Evolutionary conservation across 2,888 invertebrate species (phyloP).

Genomic region (Entomobrya proxima): DNA sequence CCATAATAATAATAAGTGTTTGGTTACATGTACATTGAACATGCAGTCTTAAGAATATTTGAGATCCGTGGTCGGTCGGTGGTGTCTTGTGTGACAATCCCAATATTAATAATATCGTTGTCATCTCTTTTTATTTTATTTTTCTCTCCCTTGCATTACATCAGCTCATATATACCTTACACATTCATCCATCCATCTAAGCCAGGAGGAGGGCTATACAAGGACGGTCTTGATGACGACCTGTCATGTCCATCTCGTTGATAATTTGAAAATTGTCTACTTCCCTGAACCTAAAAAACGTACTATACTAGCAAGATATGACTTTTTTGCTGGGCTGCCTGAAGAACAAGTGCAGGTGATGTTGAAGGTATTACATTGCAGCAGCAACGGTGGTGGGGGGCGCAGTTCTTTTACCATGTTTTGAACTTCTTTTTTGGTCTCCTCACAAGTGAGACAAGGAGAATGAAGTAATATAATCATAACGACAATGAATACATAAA

Average conservation of each 20-base stretch:
- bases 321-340: constrained; percentile 13
- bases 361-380: constrained; percentile 52
- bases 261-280: constrained; percentile 19
- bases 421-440: constrained; percentile 16
- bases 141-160: too few relatives aligned
- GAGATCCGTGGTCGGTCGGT: not conserved
- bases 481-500: constrained; percentile 36
- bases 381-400: constrained; percentile 22
- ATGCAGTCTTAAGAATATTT: not conserved
- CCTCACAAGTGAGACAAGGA: constrained; percentile 11
- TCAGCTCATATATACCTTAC: not conserved
- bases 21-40: not conserved
- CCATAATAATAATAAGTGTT: constrained; percentile 25
- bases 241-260: constrained; percentile 64
- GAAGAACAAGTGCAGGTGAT: constrained; percentile 61
- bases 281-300: not conserved
- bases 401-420: not conserved
- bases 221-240: constrained; percentile 67
- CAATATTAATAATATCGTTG: constrained; percentile 51
- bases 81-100: constrained; percentile 47
- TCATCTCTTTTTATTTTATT: constrained; percentile 60
- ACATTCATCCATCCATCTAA: constrained; percentile 26
- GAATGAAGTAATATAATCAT: constrained; percentile 38
- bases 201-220: constrained; percentile 61
- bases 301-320: not conserved